phyloP scores from a whole-genome alignment of 1,140 invertebrate species.

The Hormaphis cornu region DNA sequence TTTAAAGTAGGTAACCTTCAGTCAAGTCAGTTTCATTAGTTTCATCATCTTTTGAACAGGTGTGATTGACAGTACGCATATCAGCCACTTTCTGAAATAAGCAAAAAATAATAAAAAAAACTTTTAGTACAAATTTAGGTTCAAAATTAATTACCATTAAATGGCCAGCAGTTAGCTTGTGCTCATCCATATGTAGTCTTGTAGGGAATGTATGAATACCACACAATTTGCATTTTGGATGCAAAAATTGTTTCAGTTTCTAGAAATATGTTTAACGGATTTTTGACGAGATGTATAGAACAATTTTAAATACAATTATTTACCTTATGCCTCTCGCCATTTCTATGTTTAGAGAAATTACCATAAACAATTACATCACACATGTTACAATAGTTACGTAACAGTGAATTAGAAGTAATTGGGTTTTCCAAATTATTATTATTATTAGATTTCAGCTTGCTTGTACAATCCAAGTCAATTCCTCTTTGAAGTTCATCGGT shows the following conservation, averaged over 20 bases:
- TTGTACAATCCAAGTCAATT: slow-evolving; percentile 28
- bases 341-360: slow-evolving; percentile 66
- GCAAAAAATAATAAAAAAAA: not conserved
- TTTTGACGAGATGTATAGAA: not conserved
- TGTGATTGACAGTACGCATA: not conserved
- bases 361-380: slow-evolving; percentile 70
- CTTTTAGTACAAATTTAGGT: not conserved
- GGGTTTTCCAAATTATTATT: not conserved
- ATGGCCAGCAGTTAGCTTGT: slow-evolving; percentile 55
- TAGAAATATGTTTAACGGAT: slow-evolving; percentile 41
- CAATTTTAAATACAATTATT: not conserved
- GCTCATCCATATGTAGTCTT: slow-evolving; percentile 59
- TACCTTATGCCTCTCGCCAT: slow-evolving; percentile 58
- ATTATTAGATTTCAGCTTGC: not conserved
- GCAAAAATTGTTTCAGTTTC: slow-evolving; percentile 68
- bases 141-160: slow-evolving; percentile 47
- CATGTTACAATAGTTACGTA: slow-evolving; percentile 64
- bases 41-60: slow-evolving; percentile 11
- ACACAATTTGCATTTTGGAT: slow-evolving; percentile 65
- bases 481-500: slow-evolving; percentile 32
- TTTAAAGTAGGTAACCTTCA: slow-evolving; percentile 16
- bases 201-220: slow-evolving; percentile 70
- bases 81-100: slow-evolving; percentile 24
- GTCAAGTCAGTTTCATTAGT: slow-evolving; percentile 20
- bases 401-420: not conserved